Evolutionary conservation across 1,140 invertebrate genomes (phyloP).

Genomic region (Geopemphigus sp.): DNA sequence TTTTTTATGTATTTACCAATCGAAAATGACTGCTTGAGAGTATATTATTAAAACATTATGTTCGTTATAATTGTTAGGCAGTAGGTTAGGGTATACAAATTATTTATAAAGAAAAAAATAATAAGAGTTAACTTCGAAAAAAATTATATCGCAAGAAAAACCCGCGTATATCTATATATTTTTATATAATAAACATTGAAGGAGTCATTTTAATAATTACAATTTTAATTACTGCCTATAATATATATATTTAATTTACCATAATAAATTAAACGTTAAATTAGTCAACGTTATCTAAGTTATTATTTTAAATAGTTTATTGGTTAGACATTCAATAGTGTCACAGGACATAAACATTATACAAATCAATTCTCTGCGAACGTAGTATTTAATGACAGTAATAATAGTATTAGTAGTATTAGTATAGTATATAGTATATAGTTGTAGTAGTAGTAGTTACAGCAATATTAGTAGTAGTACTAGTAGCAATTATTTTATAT

Average conservation of each 20-base stretch:
- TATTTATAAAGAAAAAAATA: too few relatives aligned
- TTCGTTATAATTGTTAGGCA: too few relatives aligned
- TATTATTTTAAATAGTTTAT: constrained; percentile 5
- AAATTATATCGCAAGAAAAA: neutral
- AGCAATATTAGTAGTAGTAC: too few relatives aligned
- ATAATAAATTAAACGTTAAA: neutral
- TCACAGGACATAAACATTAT: neutral
- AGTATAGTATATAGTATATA: neutral
- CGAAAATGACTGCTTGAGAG: too few relatives aligned
- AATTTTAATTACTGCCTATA: neutral
- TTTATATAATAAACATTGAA: neutral
- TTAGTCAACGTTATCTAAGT: neutral
- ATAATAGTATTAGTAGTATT: neutral
- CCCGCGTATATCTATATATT: neutral
- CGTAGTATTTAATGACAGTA: neutral
- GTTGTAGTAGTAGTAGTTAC: neutral
- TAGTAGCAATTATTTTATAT: too few relatives aligned
- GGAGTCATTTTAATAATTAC: neutral
- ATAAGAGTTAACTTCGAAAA: too few relatives aligned
- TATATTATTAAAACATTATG: too few relatives aligned
- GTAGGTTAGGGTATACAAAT: too few relatives aligned
- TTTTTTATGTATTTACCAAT: too few relatives aligned
- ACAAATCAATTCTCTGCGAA: neutral
- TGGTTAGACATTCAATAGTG: neutral
- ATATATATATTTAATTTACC: neutral